Percentiles rank a stretch among this genome's conserved stretches.
These are phyloP conservation scores for Dipus sagitta DNA, from an alignment of 2,797 vertebrate species.

Conservation along the genomic window DNA sequence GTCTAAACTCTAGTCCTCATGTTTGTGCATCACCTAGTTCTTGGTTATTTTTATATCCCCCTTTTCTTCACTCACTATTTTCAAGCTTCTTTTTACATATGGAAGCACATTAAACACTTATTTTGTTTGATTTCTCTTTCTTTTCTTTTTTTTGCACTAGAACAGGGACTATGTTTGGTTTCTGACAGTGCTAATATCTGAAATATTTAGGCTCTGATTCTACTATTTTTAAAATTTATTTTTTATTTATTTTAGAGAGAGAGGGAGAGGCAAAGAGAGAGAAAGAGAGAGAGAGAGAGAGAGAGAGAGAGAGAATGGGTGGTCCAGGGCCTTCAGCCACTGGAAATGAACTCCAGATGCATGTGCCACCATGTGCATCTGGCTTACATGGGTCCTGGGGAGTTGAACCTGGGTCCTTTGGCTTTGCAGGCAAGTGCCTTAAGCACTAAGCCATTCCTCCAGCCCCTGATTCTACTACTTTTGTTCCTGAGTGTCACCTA, in stretches of 20 bases:
- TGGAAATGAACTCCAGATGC: no score
- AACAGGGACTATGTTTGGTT: background rate
- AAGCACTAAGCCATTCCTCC: no score
- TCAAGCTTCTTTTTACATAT: constrained; percentile 12
- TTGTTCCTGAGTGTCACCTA: constrained; percentile 37
- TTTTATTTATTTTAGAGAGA: background rate
- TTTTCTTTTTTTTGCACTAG: no score
- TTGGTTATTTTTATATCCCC: background rate
- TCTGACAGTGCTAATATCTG: background rate
- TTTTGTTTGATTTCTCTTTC: background rate
- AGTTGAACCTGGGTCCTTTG: no score
- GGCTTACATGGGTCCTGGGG: no score
- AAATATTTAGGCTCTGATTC: constrained; percentile 41
- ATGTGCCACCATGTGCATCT: no score
- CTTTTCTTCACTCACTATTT: constrained; percentile 33
- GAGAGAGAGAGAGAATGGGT: no score
- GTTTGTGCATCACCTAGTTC: background rate
- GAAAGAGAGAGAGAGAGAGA: no score
- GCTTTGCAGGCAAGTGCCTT: no score
- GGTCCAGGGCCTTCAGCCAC: no score
- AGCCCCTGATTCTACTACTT: background rate
- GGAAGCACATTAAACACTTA: background rate
- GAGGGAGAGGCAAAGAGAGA: no score
- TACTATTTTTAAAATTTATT: background rate
- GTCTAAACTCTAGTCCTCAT: no score